Percentiles rank a stretch among this genome's conserved stretches.
Conservation (phyloP, 2,113 vertebrate genomes). For the Ageneiosus marmoratus region DNA sequence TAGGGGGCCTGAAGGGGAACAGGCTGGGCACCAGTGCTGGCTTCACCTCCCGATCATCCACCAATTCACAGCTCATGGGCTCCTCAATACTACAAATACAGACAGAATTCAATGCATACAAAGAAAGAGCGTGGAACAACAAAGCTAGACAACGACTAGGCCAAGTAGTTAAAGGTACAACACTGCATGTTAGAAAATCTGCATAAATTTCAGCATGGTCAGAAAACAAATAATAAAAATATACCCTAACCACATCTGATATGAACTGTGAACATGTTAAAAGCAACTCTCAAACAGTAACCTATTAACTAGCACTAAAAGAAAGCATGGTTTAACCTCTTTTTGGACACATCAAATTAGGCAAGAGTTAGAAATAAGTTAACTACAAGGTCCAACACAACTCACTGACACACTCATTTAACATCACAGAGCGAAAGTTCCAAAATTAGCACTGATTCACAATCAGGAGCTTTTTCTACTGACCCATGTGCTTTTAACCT, state of each 20-base stretch:
- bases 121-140: not conserved
- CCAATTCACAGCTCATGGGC: slow-evolving; percentile 64
- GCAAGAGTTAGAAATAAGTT: no score
- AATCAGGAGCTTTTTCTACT: slow-evolving; percentile 71
- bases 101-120: slow-evolving; percentile 10
- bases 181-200: not conserved
- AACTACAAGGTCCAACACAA: slow-evolving; percentile 47
- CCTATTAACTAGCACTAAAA: not conserved
- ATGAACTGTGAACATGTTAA: not conserved
- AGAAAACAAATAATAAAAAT: not conserved
- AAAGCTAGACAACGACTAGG: not conserved
- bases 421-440: slow-evolving; percentile 48
- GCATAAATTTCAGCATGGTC: not conserved
- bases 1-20: slow-evolving; percentile 85
- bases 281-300: not conserved
- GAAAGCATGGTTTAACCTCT: not conserved
- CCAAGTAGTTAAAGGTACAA: not conserved
- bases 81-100: slow-evolving; percentile 70
- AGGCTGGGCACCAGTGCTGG: slow-evolving; percentile 88
- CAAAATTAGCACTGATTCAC: slow-evolving; percentile 49
- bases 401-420: slow-evolving; percentile 33
- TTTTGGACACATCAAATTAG: not conserved
- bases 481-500: slow-evolving; percentile 67
- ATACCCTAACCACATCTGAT: not conserved
- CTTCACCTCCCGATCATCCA: slow-evolving; percentile 74